Base-by-base conservation (phyloP, 2,888 invertebrate genomes). In the Hypsopygia costalis region DNA sequence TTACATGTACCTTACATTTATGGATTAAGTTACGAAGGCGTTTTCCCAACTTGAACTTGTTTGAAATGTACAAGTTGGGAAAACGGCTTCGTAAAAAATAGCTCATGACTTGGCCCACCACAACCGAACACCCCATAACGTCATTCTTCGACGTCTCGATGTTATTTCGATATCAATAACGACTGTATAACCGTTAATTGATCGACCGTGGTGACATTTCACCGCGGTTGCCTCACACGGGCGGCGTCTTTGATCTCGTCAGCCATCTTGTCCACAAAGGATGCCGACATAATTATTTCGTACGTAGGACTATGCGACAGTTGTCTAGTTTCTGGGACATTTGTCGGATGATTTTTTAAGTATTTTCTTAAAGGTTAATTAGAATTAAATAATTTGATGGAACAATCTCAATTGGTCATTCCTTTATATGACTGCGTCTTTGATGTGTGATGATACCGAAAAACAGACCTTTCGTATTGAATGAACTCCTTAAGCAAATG, bases 121-220 rank as follows among this genome's bases (percentile, higher is more conserved):
- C 57, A 54, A 50, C 55, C 59, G 57, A 73, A 76, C 74, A 72
- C 62, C 68, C 64, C 65, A 73, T 69, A 59, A 64, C 45, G 61
- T 49, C 65, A 70, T 73, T 68, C 64, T 56, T 41, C 58, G 47
- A 55, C 57, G 61, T 58, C 63, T 53, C 49, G 58, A 55, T 46
- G 62, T 62, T 67, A 66, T 71, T 69, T 51, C 69, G 76, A 78
- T 83, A 81, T 82, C 81, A 79, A 81, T 79, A 79, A 69, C 74
- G 65, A 65, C 66, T 62, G 71, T 62, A 72, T 73, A 72, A 60
- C 71, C 64, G 74, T 78, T 86, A 86, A 86, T 85, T 82, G 81
- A 79, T 76, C 64, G 74, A 78, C 74, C 78, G 77, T 77, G 86
- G 86, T 86, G 87, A 88, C 86, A 88, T 88, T 87, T 86, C 71